phyloP scores from a whole-genome alignment of 2,113 vertebrate species.

The Struthidea cinerea region DNA sequence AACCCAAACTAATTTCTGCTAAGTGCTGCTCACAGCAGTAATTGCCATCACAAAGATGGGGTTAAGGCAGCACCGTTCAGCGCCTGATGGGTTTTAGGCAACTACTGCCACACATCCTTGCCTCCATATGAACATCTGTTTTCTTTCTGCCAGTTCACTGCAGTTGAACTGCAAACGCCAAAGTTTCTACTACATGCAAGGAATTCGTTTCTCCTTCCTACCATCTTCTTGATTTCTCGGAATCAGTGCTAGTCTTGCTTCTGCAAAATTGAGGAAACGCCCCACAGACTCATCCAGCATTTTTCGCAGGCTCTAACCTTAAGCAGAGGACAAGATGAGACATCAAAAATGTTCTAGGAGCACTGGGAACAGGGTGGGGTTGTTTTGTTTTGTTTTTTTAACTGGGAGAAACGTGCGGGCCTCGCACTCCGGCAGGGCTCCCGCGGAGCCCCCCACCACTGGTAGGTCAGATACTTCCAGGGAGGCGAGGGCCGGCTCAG shows the following conservation, averaged over 20 bases:
- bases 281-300: neutral
- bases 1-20: slow-evolving; percentile 24
- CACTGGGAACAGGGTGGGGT: rapidly evolving
- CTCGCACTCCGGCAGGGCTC: rapidly evolving
- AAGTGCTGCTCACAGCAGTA: neutral
- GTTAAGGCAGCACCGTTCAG: neutral
- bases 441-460: rapidly evolving
- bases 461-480: rapidly evolving
- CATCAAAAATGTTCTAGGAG: neutral
- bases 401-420: rapidly evolving
- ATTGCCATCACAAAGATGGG: neutral
- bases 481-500: rapidly evolving
- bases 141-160: neutral
- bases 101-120: rapidly evolving
- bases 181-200: neutral
- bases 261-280: rapidly evolving
- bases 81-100: neutral
- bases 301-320: neutral
- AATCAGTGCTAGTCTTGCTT: rapidly evolving
- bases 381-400: neutral
- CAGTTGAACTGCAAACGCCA: neutral
- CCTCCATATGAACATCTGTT: neutral
- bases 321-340: too few relatives aligned
- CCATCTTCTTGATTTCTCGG: rapidly evolving
- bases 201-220: rapidly evolving